Percentiles rank a stretch among this genome's conserved stretches.
Conservation (phyloP, 92 coral and sea anemone species). For the Porites evermanni region DNA sequence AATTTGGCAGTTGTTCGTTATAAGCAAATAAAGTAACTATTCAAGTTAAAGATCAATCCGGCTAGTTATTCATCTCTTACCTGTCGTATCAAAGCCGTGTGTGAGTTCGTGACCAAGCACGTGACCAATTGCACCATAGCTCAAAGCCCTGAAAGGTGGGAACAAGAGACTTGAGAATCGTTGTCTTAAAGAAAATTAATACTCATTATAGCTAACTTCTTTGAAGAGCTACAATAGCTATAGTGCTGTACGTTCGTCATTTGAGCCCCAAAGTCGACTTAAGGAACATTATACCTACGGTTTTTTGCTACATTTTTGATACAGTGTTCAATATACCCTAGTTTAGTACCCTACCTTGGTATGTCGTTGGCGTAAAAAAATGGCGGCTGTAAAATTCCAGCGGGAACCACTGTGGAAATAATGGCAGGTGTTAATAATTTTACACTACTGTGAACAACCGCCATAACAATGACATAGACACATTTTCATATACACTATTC, state of each 20-base stretch:
- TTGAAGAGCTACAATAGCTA: too few species aligned
- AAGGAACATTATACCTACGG: too few species aligned
- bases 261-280: too few species aligned
- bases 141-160: conserved; percentile 73
- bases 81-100: conserved; percentile 99
- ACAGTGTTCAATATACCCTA: too few species aligned
- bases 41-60: too few species aligned
- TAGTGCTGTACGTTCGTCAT: too few species aligned
- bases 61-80: conserved; percentile 38
- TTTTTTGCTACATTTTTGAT: too few species aligned
- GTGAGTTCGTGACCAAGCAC: conserved; percentile 98
- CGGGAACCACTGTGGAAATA: conserved; percentile 78
- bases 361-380: conserved; percentile 92
- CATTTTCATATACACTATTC: not conserved
- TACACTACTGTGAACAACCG: not conserved
- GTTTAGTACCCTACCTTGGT: conserved; percentile 71
- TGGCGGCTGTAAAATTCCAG: conserved; percentile 96
- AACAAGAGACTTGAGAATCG: not conserved
- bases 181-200: too few species aligned
- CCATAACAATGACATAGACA: not conserved
- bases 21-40: too few species aligned
- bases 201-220: too few species aligned
- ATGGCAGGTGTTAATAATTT: not conserved
- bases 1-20: too few species aligned
- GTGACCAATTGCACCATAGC: conserved; percentile 99